These are phyloP conservation scores for Desoria tigrina DNA, from an alignment of 2,888 invertebrate genomes.

Conservation along the genomic window DNA sequence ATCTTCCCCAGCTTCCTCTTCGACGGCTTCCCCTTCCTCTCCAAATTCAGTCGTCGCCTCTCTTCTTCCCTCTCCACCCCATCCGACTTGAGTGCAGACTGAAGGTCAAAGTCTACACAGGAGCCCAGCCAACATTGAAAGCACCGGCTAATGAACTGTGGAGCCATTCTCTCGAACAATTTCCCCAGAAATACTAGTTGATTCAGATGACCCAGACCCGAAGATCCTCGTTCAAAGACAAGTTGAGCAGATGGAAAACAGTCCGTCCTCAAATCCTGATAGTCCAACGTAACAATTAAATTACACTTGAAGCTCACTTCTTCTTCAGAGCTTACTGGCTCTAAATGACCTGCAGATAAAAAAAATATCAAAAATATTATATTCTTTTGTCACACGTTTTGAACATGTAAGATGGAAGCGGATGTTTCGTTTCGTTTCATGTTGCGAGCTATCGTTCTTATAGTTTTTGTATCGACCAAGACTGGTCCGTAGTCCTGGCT, in stretches of 20 bases:
- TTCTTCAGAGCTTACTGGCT: background rate
- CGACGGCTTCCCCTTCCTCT: background rate
- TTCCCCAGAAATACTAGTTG: slow-evolving; percentile 4
- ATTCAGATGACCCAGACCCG: background rate
- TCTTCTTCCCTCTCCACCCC: background rate
- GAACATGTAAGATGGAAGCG: too few species aligned
- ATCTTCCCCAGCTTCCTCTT: background rate
- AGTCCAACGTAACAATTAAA: slow-evolving; percentile 5
- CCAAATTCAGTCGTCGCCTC: background rate
- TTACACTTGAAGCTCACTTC: slow-evolving; percentile 5
- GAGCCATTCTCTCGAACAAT: background rate
- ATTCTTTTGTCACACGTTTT: too few species aligned
- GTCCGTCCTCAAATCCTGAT: background rate
- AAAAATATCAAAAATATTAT: too few species aligned
- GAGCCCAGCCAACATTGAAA: slow-evolving; percentile 7
- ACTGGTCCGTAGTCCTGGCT: too few species aligned
- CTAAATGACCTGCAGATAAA: background rate
- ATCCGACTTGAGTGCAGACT: background rate
- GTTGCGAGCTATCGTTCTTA: too few species aligned
- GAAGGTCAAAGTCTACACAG: slow-evolving; percentile 10
- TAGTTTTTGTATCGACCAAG: too few species aligned
- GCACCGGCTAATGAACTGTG: background rate
- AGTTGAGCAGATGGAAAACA: slow-evolving; percentile 2
- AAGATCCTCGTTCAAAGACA: slow-evolving; percentile 6
- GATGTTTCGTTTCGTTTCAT: too few species aligned